A percentile compares a stretch with the other conserved stretches of the same genome.
Evolutionary conservation across 2,888 invertebrate genomes (phyloP).

Genomic region (Yponomeuta sedellus): DNA sequence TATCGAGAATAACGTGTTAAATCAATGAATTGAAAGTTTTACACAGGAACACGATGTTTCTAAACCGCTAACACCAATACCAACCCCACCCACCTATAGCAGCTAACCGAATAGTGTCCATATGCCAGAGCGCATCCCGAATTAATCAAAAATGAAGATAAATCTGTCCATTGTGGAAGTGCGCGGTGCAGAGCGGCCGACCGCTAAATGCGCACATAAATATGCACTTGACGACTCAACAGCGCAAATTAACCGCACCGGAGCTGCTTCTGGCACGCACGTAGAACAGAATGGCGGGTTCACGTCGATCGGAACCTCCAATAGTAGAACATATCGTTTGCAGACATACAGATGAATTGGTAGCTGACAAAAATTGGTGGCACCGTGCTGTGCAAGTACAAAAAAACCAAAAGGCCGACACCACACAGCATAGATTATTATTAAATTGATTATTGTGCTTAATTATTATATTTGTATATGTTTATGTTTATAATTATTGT

Average conservation of each 20-base stretch:
- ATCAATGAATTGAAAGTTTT: not conserved
- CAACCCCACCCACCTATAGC: not conserved
- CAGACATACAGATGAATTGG: too few relatives aligned
- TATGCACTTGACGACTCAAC: slow-evolving; percentile 18
- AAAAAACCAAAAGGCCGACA: too few relatives aligned
- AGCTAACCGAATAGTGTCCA: not conserved
- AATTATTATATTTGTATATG: too few relatives aligned
- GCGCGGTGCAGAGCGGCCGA: not conserved
- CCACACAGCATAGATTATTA: too few relatives aligned
- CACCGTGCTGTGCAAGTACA: too few relatives aligned
- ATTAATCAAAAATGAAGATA: slow-evolving; percentile 1
- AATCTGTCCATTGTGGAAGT: not conserved
- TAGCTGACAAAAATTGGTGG: too few relatives aligned
- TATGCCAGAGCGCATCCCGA: not conserved
- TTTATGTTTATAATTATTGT: too few relatives aligned
- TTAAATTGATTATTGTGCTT: too few relatives aligned
- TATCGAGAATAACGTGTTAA: too few relatives aligned
- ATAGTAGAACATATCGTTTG: too few relatives aligned
- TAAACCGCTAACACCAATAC: not conserved
- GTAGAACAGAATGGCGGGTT: not conserved
- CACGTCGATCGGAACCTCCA: too few relatives aligned
- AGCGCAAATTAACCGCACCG: slow-evolving; percentile 15
- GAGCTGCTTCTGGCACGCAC: not conserved
- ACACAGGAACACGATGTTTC: not conserved
- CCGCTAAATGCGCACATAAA: slow-evolving; percentile 16